These are phyloP conservation scores for Atherix ibis DNA, from an alignment of 2,888 invertebrate species.

Conservation along the genomic window DNA sequence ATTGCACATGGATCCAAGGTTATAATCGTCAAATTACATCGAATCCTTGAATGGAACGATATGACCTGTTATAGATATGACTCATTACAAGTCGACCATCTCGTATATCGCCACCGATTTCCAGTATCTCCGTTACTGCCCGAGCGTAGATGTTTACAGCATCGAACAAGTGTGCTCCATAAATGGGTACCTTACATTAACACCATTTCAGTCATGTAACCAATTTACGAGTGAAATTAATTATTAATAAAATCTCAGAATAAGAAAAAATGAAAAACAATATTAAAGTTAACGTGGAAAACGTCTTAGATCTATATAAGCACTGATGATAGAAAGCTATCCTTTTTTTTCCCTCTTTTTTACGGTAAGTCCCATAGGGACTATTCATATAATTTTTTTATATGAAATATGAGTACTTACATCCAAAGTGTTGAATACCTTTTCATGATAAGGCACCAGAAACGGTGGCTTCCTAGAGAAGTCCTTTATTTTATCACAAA, in stretches of 20 bases:
- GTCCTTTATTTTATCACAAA: constrained; percentile 54
- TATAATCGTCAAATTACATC: constrained; percentile 38
- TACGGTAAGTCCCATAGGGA: no score
- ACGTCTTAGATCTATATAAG: no score
- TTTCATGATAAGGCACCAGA: constrained; percentile 61
- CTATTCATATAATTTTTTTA: no score
- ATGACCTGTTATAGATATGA: constrained; percentile 59
- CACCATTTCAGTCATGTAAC: no score
- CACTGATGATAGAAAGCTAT: no score
- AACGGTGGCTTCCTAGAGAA: constrained; percentile 57
- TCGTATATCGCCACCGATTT: constrained; percentile 47
- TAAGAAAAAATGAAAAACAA: neutral
- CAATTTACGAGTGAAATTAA: no score
- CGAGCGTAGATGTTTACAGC: constrained; percentile 75
- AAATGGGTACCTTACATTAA: constrained; percentile 63
- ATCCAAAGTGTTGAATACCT: constrained; percentile 53
- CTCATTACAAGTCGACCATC: constrained; percentile 63
- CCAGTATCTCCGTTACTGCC: constrained; percentile 59
- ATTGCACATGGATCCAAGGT: no score
- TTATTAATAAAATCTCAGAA: no score
- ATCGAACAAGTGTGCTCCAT: constrained; percentile 74
- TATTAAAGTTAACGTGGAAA: no score
- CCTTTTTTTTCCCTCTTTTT: no score
- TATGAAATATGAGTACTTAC: no score
- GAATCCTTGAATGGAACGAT: constrained; percentile 63